A percentile compares a stretch with the other conserved stretches of the same genome.
Conservation (phyloP, 2,113 vertebrate species). For the Oreocharis arfaki region DNA sequence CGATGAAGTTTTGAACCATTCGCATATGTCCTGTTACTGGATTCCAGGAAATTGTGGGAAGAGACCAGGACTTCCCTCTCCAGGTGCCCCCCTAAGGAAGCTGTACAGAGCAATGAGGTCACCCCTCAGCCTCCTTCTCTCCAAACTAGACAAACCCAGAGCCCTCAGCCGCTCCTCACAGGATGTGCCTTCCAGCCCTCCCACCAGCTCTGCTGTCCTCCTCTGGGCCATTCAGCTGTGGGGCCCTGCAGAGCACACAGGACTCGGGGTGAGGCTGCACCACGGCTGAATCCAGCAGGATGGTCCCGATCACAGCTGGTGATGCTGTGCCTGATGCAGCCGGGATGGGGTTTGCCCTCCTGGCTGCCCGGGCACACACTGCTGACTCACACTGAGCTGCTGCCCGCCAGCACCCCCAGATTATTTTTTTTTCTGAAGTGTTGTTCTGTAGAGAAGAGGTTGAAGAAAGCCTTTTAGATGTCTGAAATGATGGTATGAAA, state of each 20-base stretch:
- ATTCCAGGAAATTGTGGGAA: neutral
- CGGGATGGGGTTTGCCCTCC: neutral
- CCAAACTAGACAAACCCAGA: neutral
- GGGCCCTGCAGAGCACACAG: neutral
- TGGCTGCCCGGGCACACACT: neutral
- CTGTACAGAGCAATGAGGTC: neutral
- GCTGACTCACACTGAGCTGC: neutral
- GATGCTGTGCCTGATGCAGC: neutral
- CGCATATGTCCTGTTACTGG: rapidly evolving
- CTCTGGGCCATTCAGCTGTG: neutral
- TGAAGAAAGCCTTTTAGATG: neutral
- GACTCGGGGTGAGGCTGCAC: rapidly evolving
- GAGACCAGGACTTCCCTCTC: neutral
- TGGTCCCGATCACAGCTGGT: neutral
- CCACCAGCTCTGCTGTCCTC: neutral
- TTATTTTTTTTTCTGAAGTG: neutral
- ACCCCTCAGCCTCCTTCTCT: neutral
- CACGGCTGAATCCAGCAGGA: rapidly evolving
- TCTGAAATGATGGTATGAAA: neutral
- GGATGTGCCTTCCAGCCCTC: neutral
- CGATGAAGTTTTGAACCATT: neutral
- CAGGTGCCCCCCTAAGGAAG: rapidly evolving
- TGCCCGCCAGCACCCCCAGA: rapidly evolving
- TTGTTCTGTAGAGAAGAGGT: neutral
- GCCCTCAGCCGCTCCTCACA: neutral